These are phyloP conservation scores for Darevskia mixta DNA, from an alignment of 2,797 vertebrate genomes.

Conservation along the genomic window DNA sequence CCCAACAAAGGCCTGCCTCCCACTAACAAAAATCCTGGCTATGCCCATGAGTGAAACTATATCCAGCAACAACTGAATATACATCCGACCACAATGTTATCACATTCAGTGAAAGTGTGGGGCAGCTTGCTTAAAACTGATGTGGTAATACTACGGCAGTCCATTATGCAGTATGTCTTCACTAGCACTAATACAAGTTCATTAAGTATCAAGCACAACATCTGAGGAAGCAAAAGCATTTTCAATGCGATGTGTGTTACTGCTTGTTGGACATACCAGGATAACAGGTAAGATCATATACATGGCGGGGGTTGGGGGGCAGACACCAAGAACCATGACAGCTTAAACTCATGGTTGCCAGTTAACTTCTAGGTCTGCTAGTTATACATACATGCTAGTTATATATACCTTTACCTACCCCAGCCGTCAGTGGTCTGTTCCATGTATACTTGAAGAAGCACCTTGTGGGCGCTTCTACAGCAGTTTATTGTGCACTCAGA, in stretches of 20 bases:
- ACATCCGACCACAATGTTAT: not conserved
- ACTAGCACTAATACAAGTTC: not conserved
- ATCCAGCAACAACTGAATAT: no score
- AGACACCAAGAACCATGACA: no score
- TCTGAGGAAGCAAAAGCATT: not conserved
- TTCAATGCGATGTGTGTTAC: not conserved
- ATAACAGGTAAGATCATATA: no score
- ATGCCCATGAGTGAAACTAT: no score
- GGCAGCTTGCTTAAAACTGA: not conserved
- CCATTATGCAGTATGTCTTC: not conserved
- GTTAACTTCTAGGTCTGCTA: not conserved
- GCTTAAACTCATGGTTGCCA: not conserved
- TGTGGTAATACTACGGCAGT: not conserved
- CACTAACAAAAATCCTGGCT: no score
- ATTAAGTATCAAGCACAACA: not conserved
- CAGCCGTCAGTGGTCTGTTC: not conserved
- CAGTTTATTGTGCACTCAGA: no score
- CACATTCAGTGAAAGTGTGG: not conserved
- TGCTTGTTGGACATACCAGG: not conserved
- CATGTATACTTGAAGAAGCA: no score
- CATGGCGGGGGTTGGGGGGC: not conserved
- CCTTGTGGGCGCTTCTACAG: no score
- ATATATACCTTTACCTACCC: no score
- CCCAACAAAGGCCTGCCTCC: no score
- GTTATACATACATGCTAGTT: not conserved